phyloP scores from a whole-genome alignment of 1,140 invertebrate species.

The Muscidifurax raptorellus region DNA sequence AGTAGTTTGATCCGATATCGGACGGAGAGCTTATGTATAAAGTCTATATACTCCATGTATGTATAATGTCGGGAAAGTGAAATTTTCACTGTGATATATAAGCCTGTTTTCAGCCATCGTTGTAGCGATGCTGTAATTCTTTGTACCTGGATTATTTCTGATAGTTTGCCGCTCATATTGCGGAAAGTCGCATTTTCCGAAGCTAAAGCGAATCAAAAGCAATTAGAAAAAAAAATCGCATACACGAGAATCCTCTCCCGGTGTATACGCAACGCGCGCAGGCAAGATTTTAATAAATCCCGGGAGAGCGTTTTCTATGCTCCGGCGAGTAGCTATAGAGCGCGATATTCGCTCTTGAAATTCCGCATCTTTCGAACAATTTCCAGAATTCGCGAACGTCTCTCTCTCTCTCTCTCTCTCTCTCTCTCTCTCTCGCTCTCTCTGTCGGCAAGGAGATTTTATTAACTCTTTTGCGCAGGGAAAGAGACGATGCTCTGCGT shows the following conservation, averaged over 20 bases:
- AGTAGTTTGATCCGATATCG: not conserved
- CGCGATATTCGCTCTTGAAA: not conserved
- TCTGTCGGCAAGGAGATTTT: not conserved
- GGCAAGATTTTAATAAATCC: not conserved
- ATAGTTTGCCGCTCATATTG: no score
- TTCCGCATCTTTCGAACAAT: not conserved
- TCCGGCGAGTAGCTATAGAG: not conserved
- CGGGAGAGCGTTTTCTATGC: not conserved
- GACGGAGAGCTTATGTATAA: not conserved
- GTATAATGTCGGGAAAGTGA: not conserved
- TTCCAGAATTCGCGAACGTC: not conserved
- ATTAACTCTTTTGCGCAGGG: not conserved
- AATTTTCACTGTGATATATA: not conserved
- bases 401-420: not conserved
- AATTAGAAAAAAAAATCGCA: no score
- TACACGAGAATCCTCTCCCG: no score
- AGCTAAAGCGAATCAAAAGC: no score
- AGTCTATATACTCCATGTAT: not conserved
- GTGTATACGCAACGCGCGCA: not conserved
- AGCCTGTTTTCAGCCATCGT: no score
- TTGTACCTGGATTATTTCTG: no score
- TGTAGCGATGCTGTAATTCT: no score
- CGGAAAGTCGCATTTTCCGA: no score
- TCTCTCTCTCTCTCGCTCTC: not conserved
- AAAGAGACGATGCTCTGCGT: not conserved